These are phyloP conservation scores for Schizopygopsis malacanthus DNA, from an alignment of 2,797 vertebrate species.

Conservation along the genomic window DNA sequence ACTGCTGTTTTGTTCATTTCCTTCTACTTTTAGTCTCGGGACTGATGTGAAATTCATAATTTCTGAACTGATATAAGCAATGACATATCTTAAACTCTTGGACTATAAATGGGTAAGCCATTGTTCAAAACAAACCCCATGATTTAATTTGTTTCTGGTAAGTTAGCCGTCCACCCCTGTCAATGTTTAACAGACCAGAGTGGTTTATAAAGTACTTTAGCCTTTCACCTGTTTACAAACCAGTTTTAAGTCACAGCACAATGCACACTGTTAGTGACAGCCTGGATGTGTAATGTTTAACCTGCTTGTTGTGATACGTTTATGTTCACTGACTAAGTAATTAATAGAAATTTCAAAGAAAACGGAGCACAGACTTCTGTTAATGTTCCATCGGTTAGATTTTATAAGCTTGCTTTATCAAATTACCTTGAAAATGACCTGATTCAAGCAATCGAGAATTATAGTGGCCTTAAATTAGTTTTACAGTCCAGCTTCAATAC, in stretches of 20 bases:
- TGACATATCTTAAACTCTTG: neutral
- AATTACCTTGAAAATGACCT: slow-evolving; percentile 9
- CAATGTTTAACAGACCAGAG: slow-evolving; percentile 59
- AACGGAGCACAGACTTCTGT: neutral
- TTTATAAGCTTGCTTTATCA: slow-evolving; percentile 3
- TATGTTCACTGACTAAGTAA: slow-evolving; percentile 23
- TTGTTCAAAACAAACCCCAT: slow-evolving; percentile 38
- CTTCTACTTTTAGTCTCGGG: neutral
- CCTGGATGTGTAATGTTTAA: slow-evolving; percentile 43
- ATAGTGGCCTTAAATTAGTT: neutral
- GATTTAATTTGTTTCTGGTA: slow-evolving; percentile 45
- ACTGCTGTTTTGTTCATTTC: neutral
- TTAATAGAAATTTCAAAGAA: slow-evolving; percentile 25
- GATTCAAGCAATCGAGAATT: neutral
- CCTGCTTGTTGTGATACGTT: slow-evolving; percentile 1
- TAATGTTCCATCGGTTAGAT: slow-evolving; percentile 1
- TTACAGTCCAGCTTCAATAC: neutral
- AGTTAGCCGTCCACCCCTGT: slow-evolving; percentile 34
- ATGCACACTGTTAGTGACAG: slow-evolving; percentile 31
- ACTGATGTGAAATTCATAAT: neutral
- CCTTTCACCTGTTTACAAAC: slow-evolving; percentile 53
- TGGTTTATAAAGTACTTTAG: slow-evolving; percentile 54
- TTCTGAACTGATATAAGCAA: neutral
- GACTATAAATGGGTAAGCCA: neutral
- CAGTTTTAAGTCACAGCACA: slow-evolving; percentile 40